Evolutionary conservation across 1,140 invertebrate species (phyloP).

Genomic region (Pemphigus obesinymphae): DNA sequence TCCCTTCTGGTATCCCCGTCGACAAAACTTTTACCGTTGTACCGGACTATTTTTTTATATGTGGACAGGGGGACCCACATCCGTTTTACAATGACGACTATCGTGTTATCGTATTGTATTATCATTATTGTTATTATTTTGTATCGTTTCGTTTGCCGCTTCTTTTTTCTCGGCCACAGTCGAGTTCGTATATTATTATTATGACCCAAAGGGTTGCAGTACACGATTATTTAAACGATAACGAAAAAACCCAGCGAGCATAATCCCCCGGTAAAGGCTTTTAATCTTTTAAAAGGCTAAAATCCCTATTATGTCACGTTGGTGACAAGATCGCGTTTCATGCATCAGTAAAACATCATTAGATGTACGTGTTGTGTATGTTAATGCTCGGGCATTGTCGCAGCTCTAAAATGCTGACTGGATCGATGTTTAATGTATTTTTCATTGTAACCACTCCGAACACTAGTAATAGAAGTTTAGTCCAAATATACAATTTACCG

Average conservation of each 20-base stretch:
- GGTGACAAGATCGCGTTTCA: conserved; percentile 39
- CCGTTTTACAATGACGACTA: background rate
- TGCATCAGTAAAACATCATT: conserved; percentile 37
- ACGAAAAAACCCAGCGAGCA: background rate
- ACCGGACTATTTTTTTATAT: background rate
- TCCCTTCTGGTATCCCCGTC: background rate
- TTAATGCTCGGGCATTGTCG: background rate
- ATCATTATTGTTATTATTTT: background rate
- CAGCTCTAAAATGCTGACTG: background rate
- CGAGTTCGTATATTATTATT: background rate
- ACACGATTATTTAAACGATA: conserved; percentile 21
- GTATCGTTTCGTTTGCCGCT: background rate
- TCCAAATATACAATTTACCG: too few relatives aligned
- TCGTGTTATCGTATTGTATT: conserved; percentile 6
- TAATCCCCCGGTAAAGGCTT: conserved; percentile 36
- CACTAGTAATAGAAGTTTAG: too few relatives aligned
- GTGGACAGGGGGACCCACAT: background rate
- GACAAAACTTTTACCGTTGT: background rate
- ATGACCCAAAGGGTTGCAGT: background rate
- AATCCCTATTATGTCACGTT: conserved; percentile 18
- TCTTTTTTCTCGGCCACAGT: background rate
- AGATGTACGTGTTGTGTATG: background rate
- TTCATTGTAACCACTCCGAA: too few relatives aligned
- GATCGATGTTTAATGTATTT: conserved; percentile 9
- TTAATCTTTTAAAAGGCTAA: conserved; percentile 39